A percentile compares a stretch with the other conserved stretches of the same genome.
These are phyloP conservation scores for Cyprinodon variegatus DNA, from an alignment of 2,113 vertebrate genomes.

Conservation along the genomic window DNA sequence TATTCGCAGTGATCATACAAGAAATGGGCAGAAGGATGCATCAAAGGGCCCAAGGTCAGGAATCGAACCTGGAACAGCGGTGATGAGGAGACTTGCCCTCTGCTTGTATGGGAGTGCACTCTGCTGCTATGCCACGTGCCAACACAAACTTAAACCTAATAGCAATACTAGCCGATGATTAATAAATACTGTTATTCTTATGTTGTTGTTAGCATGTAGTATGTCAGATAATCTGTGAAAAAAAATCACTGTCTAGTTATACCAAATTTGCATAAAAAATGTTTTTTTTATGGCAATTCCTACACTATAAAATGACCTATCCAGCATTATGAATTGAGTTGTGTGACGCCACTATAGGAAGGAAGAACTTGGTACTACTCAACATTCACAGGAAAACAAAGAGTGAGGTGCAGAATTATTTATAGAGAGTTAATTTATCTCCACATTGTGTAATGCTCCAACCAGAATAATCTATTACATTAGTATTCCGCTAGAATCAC, in stretches of 20 bases:
- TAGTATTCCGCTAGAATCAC: too few relatives aligned
- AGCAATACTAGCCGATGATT: not conserved
- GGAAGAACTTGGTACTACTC: not conserved
- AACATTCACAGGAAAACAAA: not conserved
- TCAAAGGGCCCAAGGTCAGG: not conserved
- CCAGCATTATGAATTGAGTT: not conserved
- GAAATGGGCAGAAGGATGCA: not conserved
- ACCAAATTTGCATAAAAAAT: not conserved
- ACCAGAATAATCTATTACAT: too few relatives aligned
- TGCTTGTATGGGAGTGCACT: not conserved
- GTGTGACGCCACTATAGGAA: too few relatives aligned
- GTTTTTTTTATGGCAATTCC: not conserved
- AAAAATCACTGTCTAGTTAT: conserved; percentile 4
- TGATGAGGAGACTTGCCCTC: not conserved
- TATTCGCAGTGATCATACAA: not conserved
- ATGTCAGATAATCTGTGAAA: not conserved
- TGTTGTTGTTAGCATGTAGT: not conserved
- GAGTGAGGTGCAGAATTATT: too few relatives aligned
- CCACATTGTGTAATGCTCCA: too few relatives aligned
- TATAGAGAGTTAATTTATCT: too few relatives aligned
- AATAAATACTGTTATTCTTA: not conserved
- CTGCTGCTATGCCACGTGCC: not conserved
- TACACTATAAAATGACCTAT: not conserved
- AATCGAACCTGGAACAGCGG: too few relatives aligned
- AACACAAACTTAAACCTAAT: not conserved